phyloP scores from a whole-genome alignment of 2,888 invertebrate genomes.

The Hydroisotoma schaefferi region DNA sequence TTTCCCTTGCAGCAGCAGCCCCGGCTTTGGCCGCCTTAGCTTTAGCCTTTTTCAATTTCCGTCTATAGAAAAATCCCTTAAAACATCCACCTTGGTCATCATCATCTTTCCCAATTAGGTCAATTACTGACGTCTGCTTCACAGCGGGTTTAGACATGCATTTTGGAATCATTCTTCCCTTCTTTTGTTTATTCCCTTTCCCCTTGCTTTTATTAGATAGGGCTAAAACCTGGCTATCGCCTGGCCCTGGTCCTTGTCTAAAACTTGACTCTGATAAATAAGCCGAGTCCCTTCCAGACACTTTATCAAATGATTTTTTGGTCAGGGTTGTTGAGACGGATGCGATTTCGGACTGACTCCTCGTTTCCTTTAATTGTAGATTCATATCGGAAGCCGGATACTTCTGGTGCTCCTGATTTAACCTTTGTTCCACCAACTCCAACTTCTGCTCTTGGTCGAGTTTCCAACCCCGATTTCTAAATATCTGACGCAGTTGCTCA shows the following conservation, averaged over 20 bases:
- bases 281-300: neutral
- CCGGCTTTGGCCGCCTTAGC: neutral
- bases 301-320: too few relatives aligned
- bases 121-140: too few relatives aligned
- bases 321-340: neutral
- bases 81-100: neutral
- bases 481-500: constrained; percentile 23
- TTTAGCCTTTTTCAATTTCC: neutral
- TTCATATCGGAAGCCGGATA: neutral
- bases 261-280: neutral
- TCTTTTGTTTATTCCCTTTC: neutral
- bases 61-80: neutral
- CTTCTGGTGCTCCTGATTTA: neutral
- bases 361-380: neutral
- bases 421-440: neutral
- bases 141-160: neutral
- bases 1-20: too few relatives aligned
- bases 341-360: neutral
- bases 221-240: neutral
- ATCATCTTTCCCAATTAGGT: too few relatives aligned
- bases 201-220: neutral
- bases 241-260: neutral
- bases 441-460: neutral
- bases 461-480: constrained; percentile 12
- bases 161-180: too few relatives aligned